These are phyloP conservation scores for Dyspetes luteomarginatus DNA, from an alignment of 2,888 invertebrate species.

Conservation along the genomic window DNA sequence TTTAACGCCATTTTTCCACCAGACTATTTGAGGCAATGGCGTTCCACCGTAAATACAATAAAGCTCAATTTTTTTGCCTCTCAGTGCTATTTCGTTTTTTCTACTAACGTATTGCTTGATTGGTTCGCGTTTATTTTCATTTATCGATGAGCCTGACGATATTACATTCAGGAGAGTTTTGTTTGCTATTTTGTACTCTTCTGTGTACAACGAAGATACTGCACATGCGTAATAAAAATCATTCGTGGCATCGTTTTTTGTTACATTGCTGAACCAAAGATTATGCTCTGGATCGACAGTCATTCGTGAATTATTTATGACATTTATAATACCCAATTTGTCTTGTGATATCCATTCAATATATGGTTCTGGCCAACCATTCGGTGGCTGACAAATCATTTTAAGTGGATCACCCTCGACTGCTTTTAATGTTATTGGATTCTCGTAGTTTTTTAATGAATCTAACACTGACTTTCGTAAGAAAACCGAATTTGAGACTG, in stretches of 20 bases:
- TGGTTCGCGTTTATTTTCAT: conserved; percentile 91
- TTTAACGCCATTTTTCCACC: conserved; percentile 92
- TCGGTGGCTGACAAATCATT: conserved; percentile 95
- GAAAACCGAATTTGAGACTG: conserved; percentile 97
- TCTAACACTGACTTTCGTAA: conserved; percentile 96
- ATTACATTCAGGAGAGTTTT: conserved; percentile 91
- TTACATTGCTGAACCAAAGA: conserved; percentile 98
- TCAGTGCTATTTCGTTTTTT: conserved; percentile 93
- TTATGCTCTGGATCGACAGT: conserved; percentile 98
- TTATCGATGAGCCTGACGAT: conserved; percentile 90
- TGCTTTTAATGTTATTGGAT: conserved; percentile 85
- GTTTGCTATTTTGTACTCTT: conserved; percentile 96
- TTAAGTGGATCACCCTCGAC: conserved; percentile 95
- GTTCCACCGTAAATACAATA: conserved; percentile 99
- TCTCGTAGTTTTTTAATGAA: conserved; percentile 92
- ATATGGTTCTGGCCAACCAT: conserved; percentile 97
- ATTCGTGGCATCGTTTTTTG: conserved; percentile 91
- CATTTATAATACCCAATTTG: conserved; percentile 90
- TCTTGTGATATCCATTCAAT: conserved; percentile 97
- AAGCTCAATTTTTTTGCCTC: conserved; percentile 92
- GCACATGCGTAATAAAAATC: conserved; percentile 97
- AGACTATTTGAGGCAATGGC: conserved; percentile 96
- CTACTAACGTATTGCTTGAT: conserved; percentile 93
- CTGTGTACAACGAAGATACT: conserved; percentile 95
- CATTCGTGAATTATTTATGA: conserved; percentile 96